These are phyloP conservation scores for Scyliorhinus canicula DNA, from an alignment of 2,797 vertebrate genomes.

Conservation along the genomic window DNA sequence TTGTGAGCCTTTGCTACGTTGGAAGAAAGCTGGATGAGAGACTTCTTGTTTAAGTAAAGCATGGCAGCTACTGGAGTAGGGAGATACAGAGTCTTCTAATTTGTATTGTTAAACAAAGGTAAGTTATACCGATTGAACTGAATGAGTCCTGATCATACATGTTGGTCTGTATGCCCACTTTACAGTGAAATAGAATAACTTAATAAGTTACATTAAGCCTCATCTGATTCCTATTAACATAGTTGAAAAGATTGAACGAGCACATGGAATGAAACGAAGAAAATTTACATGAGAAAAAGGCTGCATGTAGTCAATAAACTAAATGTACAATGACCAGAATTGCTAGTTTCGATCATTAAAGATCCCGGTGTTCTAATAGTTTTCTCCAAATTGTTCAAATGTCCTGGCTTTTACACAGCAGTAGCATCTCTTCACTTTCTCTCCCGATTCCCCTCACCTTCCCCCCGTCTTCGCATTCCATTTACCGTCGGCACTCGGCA, in stretches of 20 bases:
- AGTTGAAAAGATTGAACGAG: background rate
- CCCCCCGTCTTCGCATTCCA: too few relatives aligned
- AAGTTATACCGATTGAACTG: background rate
- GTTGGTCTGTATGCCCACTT: background rate
- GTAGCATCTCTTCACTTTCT: too few relatives aligned
- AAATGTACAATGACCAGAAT: background rate
- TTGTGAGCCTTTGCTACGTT: background rate
- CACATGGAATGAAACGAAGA: background rate
- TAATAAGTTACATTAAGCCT: background rate
- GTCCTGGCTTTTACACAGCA: too few relatives aligned
- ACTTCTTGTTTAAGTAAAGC: background rate
- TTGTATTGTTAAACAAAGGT: background rate
- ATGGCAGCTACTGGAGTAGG: background rate
- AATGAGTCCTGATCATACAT: background rate
- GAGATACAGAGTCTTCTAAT: background rate
- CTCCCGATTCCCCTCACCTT: too few relatives aligned
- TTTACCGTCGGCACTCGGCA: too few relatives aligned
- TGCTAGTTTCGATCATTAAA: too few relatives aligned
- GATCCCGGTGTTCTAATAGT: too few relatives aligned
- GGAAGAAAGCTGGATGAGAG: background rate
- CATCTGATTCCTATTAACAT: background rate
- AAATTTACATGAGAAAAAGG: background rate
- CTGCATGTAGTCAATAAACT: background rate
- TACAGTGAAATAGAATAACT: background rate
- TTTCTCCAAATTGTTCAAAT: too few relatives aligned